Conservation (phyloP, 37 sponge, comb jelly and placozoan genomes). For the Tethya wilhelma region DNA sequence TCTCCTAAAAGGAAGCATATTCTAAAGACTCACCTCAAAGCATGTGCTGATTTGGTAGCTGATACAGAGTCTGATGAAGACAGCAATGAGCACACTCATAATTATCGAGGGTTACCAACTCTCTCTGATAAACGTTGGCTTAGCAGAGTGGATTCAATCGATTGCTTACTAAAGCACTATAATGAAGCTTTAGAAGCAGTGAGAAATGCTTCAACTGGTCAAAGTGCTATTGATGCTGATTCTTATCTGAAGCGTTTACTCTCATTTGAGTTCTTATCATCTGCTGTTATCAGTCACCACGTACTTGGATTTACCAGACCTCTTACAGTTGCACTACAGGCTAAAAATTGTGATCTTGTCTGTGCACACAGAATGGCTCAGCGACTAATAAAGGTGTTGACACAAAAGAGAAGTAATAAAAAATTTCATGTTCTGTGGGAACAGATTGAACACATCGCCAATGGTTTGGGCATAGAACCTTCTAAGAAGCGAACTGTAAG, state of each 20-base stretch:
- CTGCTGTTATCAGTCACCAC: slow-evolving; percentile 17
- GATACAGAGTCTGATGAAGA: slow-evolving; percentile 6
- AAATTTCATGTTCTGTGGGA: not conserved
- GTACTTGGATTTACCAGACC: slow-evolving; percentile 40
- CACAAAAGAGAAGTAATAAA: not conserved
- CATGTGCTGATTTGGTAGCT: not conserved
- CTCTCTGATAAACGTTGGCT: slow-evolving; percentile 46
- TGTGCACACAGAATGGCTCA: slow-evolving; percentile 36
- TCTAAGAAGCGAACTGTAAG: too few relatives aligned
- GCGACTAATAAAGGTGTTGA: slow-evolving; percentile 6
- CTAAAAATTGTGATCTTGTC: slow-evolving; percentile 27
- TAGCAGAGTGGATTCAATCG: slow-evolving; percentile 30
- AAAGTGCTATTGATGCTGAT: slow-evolving; percentile 21
- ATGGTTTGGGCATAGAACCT: too few relatives aligned
- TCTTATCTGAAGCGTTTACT: slow-evolving; percentile 17
- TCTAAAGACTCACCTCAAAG: slow-evolving; percentile 12
- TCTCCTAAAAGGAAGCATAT: slow-evolving; percentile 34
- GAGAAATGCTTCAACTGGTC: slow-evolving; percentile 14
- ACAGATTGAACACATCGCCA: too few relatives aligned
- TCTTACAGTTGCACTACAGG: slow-evolving; percentile 34
- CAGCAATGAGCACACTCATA: not conserved
- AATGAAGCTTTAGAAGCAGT: slow-evolving; percentile 15
- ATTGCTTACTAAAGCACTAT: slow-evolving; percentile 31
- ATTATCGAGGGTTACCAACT: slow-evolving; percentile 5
- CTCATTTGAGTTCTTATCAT: slow-evolving; percentile 1